These are phyloP conservation scores for Herpetotheres cachinnans DNA, from an alignment of 2,113 vertebrate genomes.

Conservation along the genomic window DNA sequence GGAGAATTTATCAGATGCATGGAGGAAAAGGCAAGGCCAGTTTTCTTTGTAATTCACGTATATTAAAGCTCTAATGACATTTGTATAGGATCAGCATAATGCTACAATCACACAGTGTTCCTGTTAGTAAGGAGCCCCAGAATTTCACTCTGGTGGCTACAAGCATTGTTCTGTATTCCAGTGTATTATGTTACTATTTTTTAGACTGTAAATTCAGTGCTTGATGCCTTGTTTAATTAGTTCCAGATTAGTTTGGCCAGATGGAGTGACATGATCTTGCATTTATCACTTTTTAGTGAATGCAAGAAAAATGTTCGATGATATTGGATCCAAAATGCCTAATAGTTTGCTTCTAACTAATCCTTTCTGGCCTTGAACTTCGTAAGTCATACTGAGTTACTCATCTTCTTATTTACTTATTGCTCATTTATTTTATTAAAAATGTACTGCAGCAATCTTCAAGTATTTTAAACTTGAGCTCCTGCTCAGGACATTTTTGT, in stretches of 20 bases:
- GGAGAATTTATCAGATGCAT: conserved; percentile 83
- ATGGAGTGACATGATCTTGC: background rate
- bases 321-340: background rate
- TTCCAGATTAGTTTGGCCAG: background rate
- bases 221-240: background rate
- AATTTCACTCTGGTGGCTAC: background rate
- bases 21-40: conserved; percentile 81
- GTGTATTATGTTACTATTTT: background rate
- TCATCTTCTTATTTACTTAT: background rate
- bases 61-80: background rate
- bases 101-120: background rate
- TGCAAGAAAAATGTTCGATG: background rate
- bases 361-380: background rate
- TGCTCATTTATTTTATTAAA: background rate
- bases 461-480: background rate
- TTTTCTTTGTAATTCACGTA: background rate
- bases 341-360: background rate
- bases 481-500: background rate
- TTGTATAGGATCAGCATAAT: background rate
- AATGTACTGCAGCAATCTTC: background rate
- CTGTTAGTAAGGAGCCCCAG: background rate
- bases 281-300: background rate
- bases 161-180: background rate
- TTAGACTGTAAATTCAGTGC: background rate
- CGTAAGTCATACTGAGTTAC: background rate